Evolutionary conservation across 2,888 invertebrate species (phyloP).

Genomic region (Leptarthrus brevirostris): DNA sequence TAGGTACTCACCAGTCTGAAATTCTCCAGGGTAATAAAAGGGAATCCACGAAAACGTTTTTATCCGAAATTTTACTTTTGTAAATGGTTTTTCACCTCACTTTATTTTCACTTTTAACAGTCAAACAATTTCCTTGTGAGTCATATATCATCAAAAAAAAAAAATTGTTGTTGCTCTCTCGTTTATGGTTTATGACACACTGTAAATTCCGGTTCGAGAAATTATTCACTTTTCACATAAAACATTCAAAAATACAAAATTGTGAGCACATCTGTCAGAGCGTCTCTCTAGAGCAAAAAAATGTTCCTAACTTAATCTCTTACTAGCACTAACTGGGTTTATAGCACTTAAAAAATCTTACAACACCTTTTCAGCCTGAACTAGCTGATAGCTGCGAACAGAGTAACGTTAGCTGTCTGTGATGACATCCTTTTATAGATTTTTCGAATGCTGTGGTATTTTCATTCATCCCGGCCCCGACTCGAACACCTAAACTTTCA

Average conservation of each 20-base stretch:
- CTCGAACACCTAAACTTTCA: slow-evolving; percentile 31
- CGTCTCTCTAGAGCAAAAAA: background rate
- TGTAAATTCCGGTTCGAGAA: background rate
- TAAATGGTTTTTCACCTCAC: background rate
- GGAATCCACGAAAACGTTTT: background rate
- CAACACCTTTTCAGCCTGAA: slow-evolving; percentile 44
- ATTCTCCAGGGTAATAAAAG: background rate
- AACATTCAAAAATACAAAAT: slow-evolving; percentile 6
- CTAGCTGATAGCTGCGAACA: slow-evolving; percentile 52
- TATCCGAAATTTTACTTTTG: background rate
- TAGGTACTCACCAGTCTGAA: slow-evolving; percentile 9
- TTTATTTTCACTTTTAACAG: background rate
- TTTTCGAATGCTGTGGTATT: slow-evolving; percentile 48
- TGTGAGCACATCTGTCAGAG: background rate
- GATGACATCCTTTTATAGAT: slow-evolving; percentile 57
- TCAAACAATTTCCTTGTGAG: background rate
- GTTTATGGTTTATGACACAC: background rate
- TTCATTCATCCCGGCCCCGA: slow-evolving; percentile 54
- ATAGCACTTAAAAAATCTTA: background rate
- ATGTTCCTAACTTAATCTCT: background rate
- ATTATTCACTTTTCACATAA: background rate
- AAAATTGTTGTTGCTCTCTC: background rate
- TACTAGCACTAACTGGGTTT: slow-evolving; percentile 17
- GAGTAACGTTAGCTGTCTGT: slow-evolving; percentile 55
- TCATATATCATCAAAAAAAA: too few species aligned